Base-by-base conservation (phyloP, 35 echinoderm and acorn worm species). In the Heliocidaris erythrogramma region DNA sequence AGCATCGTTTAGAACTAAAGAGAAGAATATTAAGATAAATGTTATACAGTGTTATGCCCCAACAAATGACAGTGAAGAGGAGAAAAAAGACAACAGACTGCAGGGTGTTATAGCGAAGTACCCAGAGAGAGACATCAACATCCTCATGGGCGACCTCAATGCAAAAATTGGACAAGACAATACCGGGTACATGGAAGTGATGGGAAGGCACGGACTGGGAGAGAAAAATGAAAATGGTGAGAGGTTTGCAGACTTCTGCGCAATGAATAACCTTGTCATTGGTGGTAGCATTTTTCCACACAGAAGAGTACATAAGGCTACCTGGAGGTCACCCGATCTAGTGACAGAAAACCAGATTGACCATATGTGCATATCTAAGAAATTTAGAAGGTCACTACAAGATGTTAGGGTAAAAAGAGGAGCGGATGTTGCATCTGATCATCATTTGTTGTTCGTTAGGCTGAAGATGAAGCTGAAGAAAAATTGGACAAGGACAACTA, bases 131-230 rank as follows among this genome's bases (percentile, higher is more conserved):
- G n/a, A 49, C 91, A 86, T 94, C 32, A 30, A 24, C 5, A 16
- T 94, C 6, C 29, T 95, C 3, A 95, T 86, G 5, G 85, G 94
- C n/a, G 94, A 95, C 30, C 30, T 95, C 17, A 95, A 95, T 89
- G 94, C 94, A 59, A 95, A 95, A 59, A 35, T 95, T 18, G 94
- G 94, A 29, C 8, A 24, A 29, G 47, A 89, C 35, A 89, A 95
- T 86, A 49, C 48, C 32, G 86, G 49, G 14, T 48, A 53, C 29
- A 47, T 47, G 30, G 90, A 13, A 32, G 94, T 88, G 18, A 90
- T 95, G 94, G 94, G 85, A 27, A 95, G 85, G 2, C 94, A 95
- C 50, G 94, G 94, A 49, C 13, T 48, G 18, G 94, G 94, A 49
- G 53, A 47, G 9, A 85, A 32, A 14, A 95, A 95, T 59, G 48